A percentile compares a stretch with the other conserved stretches of the same genome.
Conservation (phyloP, 2,113 vertebrate genomes). For the Sapayoa aenigma region DNA sequence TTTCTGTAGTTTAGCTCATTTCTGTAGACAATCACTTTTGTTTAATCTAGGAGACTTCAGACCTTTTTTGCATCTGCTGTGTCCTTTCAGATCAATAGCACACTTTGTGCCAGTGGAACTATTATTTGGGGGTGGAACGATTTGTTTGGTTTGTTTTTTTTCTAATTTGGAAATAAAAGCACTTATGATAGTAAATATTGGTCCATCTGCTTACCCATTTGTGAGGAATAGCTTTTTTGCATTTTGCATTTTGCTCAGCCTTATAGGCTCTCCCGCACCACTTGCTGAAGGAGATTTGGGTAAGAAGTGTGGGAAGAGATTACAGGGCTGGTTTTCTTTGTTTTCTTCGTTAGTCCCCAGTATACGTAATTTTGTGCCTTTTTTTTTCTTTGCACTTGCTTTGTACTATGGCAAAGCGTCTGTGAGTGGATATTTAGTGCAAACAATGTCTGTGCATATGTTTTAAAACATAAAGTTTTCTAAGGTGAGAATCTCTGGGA, state of each 20-base stretch:
- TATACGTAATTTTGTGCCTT: background rate
- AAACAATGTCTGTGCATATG: background rate
- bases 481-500: background rate
- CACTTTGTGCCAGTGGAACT: background rate
- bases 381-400: background rate
- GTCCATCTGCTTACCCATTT: constrained; percentile 47
- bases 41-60: background rate
- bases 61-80: constrained; percentile 2
- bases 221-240: constrained; percentile 38
- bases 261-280: background rate
- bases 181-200: constrained; percentile 47
- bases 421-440: background rate
- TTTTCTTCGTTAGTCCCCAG: constrained; percentile 35
- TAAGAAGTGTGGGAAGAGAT: constrained; percentile 66
- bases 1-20: background rate
- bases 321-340: constrained; percentile 17
- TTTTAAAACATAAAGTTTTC: background rate
- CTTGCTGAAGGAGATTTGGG: constrained; percentile 55
- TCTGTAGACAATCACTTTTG: background rate
- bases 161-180: constrained; percentile 15
- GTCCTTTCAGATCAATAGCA: background rate
- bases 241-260: too few species aligned
- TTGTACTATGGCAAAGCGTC: background rate
- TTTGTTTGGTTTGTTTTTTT: background rate
- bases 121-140: background rate